Percentiles rank a stretch among this genome's conserved stretches.
These are phyloP conservation scores for Mesorhabditis belari DNA, from an alignment of 2,888 invertebrate species.

Conservation along the genomic window DNA sequence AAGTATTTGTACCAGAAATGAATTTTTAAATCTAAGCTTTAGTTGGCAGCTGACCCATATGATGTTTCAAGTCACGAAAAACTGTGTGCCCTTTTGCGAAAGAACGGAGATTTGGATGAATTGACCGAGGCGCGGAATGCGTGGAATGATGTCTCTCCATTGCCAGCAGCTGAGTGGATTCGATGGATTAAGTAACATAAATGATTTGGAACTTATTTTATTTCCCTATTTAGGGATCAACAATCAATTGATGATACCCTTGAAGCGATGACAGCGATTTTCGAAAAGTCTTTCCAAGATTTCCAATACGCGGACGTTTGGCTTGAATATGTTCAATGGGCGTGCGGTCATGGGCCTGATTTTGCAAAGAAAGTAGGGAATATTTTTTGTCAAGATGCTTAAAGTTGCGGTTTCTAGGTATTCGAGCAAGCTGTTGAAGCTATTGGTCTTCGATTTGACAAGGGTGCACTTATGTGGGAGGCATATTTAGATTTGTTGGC, in stretches of 20 bases:
- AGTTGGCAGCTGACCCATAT: constrained; percentile 12
- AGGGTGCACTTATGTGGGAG: constrained; percentile 3
- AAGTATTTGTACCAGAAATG: too few relatives aligned
- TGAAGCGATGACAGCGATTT: constrained; percentile 8
- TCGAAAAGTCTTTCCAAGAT: constrained; percentile 12
- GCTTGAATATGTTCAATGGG: constrained; percentile 7
- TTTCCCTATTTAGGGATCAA: constrained; percentile 6
- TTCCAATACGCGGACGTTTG: constrained; percentile 12
- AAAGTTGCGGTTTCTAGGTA: too few relatives aligned
- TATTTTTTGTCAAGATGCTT: too few relatives aligned
- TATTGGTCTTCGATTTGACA: constrained; percentile 2
- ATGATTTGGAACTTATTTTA: too few relatives aligned
- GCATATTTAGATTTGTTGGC: constrained; percentile 4
- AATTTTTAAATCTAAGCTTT: background rate
- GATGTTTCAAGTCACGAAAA: constrained; percentile 8
- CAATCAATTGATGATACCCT: background rate
- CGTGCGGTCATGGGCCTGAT: background rate
- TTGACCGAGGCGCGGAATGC: constrained; percentile 10
- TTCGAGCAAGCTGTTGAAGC: background rate
- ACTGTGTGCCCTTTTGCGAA: constrained; percentile 9
- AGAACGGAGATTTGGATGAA: constrained; percentile 24
- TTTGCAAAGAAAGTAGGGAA: background rate
- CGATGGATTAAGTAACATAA: constrained; percentile 26
- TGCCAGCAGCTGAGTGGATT: constrained; percentile 15
- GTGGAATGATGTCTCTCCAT: constrained; percentile 8